phyloP scores from a whole-genome alignment of 2,888 invertebrate species.

The Syrista parreyssii region DNA sequence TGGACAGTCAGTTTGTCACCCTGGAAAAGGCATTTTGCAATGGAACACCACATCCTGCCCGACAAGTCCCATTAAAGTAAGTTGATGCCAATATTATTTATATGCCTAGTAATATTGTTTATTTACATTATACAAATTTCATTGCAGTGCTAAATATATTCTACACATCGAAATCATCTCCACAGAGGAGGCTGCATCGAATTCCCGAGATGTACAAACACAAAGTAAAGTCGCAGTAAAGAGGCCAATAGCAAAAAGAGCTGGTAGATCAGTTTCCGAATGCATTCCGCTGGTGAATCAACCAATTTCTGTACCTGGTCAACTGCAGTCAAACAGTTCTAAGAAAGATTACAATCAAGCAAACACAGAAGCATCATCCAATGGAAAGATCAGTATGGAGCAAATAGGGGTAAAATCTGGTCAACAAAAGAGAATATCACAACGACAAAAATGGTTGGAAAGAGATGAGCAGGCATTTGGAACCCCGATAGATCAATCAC shows the following conservation, averaged over 20 bases:
- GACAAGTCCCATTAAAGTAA: constrained; percentile 75
- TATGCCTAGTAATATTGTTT: constrained; percentile 1
- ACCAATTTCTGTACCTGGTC: constrained; percentile 34
- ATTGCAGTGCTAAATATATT: constrained; percentile 78
- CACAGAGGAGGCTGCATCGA: constrained; percentile 67
- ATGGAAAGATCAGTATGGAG: constrained; percentile 44
- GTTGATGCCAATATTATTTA: constrained; percentile 19
- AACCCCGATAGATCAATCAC: constrained; percentile 74
- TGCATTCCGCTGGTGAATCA: constrained; percentile 51
- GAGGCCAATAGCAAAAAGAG: constrained; percentile 70
- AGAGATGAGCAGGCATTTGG: constrained; percentile 84
- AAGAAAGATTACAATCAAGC: neutral
- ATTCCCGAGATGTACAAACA: constrained; percentile 55
- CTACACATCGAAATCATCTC: constrained; percentile 81
- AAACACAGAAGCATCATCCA: constrained; percentile 43
- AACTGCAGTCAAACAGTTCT: constrained; percentile 11
- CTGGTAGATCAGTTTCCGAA: constrained; percentile 66
- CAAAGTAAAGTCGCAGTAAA: constrained; percentile 69
- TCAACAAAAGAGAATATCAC: constrained; percentile 52
- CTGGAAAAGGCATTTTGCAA: constrained; percentile 86
- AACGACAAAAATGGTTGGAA: constrained; percentile 65
- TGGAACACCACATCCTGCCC: constrained; percentile 74
- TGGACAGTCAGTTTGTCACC: constrained; percentile 79
- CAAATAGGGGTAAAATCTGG: neutral
- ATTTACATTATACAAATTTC: constrained; percentile 11